phyloP scores from a whole-genome alignment of 2,888 invertebrate species.

The Dusona sp. region DNA sequence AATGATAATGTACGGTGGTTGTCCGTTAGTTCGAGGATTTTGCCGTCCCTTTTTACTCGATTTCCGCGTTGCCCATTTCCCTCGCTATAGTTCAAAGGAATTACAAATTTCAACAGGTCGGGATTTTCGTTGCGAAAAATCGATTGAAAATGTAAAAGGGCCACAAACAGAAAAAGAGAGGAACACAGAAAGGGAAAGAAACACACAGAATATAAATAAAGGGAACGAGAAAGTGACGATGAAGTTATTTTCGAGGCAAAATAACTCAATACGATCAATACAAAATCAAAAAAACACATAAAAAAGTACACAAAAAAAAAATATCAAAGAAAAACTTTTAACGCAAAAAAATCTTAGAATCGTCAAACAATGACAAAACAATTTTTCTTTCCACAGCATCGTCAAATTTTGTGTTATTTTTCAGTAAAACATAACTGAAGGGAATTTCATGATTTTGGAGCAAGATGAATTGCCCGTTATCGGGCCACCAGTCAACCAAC shows the following conservation, averaged over 20 bases:
- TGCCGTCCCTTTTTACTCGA: constrained; percentile 60
- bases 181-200: not conserved
- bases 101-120: constrained; percentile 80
- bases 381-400: too few species aligned
- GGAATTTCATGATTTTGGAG: too few species aligned
- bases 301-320: not conserved
- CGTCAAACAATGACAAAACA: not conserved
- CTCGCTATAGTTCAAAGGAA: constrained; percentile 80
- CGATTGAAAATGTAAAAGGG: constrained; percentile 39
- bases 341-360: not conserved
- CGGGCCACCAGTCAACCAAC: too few species aligned
- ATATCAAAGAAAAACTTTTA: not conserved
- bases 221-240: not conserved
- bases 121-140: constrained; percentile 78
- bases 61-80: constrained; percentile 49
- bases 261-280: not conserved
- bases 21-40: constrained; percentile 69
- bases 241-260: not conserved
- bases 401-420: too few species aligned
- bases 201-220: not conserved
- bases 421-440: too few species aligned
- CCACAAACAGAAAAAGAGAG: not conserved
- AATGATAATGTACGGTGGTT: constrained; percentile 81
- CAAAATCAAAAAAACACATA: not conserved
- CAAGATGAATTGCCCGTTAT: too few species aligned